Evolutionary conservation across 2,113 vertebrate genomes (phyloP), one percentile per base, ranked within the genome.

Genomic region (Orthonyx spaldingii): DNA sequence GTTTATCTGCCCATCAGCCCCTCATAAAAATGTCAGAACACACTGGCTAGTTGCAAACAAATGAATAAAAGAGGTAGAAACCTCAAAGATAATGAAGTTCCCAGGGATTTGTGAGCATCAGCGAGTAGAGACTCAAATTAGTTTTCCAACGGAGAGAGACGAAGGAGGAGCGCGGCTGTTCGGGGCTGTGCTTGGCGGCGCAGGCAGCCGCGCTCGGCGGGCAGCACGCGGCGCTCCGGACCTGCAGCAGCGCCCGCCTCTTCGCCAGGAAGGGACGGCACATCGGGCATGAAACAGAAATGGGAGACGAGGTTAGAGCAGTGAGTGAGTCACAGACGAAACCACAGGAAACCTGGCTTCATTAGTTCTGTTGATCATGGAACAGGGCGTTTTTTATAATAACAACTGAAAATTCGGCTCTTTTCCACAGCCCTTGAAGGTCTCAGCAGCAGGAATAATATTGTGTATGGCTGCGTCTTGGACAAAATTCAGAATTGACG

Each of bases 81-180:
- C 49, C 76, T 87, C 80, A 78, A 93, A 87, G 59, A 92, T 90
- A 96, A 94, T 93, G 66, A 92, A 90, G 91, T 89, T 96, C 80
- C 64, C 35, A 56, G 80, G 87, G 84, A 72, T 50, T 81, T 84
- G 70, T 19, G 80, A 92, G 56, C 74, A 71, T 21, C 89, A 10
- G 68, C 13, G 68, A 63, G 76, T 11, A 23, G 72, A 77, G 80
- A 11, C 41, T 78, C 50, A 56, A 35, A 68, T 56, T 3, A 66
- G 72, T 27, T 93, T 82, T 84, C 60, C 94, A 68, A 4, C 86
- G 75, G 72, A 32, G 89, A 39, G 81, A 49, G 69, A 26, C 14
- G 42, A 33, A n/a, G 85, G 64, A 42, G 55, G 82, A 84, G 7
- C 27, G 3, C 0, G 1, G 61, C 65, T 28, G 74, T 2, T 2